A percentile compares a stretch with the other conserved stretches of the same genome.
phyloP scores from a whole-genome alignment of 2,113 vertebrate genomes.

The Ginglymostoma cirratum region DNA sequence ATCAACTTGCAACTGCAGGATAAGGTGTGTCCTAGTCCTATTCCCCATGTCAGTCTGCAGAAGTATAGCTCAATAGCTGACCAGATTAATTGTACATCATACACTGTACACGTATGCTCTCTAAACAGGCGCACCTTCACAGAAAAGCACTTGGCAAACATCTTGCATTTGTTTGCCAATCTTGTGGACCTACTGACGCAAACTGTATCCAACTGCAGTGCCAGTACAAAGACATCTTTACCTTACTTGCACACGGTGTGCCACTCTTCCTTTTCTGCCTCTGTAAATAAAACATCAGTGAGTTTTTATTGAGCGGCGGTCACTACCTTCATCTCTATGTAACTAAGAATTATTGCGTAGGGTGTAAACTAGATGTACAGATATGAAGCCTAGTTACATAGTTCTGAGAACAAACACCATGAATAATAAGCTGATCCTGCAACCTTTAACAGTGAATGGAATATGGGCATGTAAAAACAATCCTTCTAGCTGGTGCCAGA shows the following conservation, averaged over 20 bases:
- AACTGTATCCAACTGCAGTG: not conserved
- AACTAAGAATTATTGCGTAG: not conserved
- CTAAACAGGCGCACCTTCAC: not conserved
- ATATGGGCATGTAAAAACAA: not conserved
- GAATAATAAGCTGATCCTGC: not conserved
- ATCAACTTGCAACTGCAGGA: not conserved
- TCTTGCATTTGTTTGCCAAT: not conserved
- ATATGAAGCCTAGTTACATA: not conserved
- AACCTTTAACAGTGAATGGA: not conserved
- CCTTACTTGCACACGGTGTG: not conserved
- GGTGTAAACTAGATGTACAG: not conserved
- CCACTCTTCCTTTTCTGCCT: not conserved
- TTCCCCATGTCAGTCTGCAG: not conserved
- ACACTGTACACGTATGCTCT: not conserved
- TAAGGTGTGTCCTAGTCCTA: not conserved
- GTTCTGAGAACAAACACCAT: not conserved
- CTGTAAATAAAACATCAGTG: not conserved
- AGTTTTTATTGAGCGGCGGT: not conserved
- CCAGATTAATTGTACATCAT: not conserved
- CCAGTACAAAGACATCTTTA: not conserved
- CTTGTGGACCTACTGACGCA: not conserved
- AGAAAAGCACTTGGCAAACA: not conserved
- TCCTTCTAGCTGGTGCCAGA: not conserved
- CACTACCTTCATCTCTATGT: not conserved
- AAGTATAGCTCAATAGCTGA: not conserved